A percentile compares a stretch with the other conserved stretches of the same genome.
Evolutionary conservation across 37 sponge, comb jelly and placozoan genomes (phyloP).

Genomic region (Axinella damicornis): DNA sequence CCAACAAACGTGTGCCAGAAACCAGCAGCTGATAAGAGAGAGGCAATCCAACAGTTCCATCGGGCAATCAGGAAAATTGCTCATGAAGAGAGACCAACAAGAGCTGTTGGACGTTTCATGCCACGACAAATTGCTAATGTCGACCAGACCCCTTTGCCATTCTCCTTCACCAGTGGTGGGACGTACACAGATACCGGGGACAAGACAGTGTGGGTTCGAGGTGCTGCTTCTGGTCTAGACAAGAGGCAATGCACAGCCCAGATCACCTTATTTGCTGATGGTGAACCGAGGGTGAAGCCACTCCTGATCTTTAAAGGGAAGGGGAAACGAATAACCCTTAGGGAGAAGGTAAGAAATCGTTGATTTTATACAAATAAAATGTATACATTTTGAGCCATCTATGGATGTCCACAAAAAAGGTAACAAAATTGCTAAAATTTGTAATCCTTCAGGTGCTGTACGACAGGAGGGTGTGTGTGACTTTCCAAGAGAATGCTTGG

Average conservation of each 20-base stretch:
- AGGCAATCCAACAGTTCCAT: conserved; percentile 50
- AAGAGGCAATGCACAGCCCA: conserved; percentile 63
- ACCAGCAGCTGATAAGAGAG: conserved; percentile 22
- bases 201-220: conserved; percentile 52
- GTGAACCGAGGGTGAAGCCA: conserved; percentile 52
- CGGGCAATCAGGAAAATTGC: conserved; percentile 20
- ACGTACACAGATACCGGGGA: conserved; percentile 51
- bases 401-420: too few species aligned
- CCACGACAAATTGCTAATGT: not conserved
- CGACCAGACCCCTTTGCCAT: conserved; percentile 55
- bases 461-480: conserved; percentile 25
- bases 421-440: too few species aligned
- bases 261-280: conserved; percentile 63
- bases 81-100: not conserved
- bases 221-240: conserved; percentile 53
- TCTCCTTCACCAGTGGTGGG: conserved; percentile 38
- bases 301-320: conserved; percentile 50
- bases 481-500: conserved; percentile 48
- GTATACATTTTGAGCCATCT: too few species aligned
- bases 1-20: conserved; percentile 36
- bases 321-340: conserved; percentile 39
- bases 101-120: not conserved
- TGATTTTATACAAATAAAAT: too few species aligned
- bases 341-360: too few species aligned
- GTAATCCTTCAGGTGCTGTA: too few species aligned